These are phyloP conservation scores for Spheniscus humboldti DNA, from an alignment of 2,797 vertebrate genomes.

Conservation along the genomic window DNA sequence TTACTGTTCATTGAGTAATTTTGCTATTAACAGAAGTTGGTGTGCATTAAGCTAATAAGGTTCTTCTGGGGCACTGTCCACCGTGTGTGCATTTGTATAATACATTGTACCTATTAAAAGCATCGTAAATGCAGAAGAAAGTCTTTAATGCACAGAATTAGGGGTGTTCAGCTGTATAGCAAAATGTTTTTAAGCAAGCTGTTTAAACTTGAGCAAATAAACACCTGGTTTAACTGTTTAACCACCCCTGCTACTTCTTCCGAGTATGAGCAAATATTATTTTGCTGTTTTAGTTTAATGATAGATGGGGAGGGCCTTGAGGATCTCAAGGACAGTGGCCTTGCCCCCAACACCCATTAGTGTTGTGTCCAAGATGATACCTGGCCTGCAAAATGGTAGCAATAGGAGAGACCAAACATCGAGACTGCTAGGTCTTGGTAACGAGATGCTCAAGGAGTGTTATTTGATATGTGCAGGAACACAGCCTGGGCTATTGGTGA, in stretches of 20 bases:
- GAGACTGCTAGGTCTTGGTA: neutral
- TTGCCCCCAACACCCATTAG: neutral
- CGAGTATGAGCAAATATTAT: neutral
- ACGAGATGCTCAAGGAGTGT: neutral
- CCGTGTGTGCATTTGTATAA: neutral
- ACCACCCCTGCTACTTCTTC: neutral
- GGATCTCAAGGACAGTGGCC: neutral
- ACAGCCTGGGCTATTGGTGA: neutral
- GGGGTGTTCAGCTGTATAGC: neutral
- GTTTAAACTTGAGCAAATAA: neutral
- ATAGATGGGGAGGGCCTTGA: neutral
- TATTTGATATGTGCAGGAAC: neutral
- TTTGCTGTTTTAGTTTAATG: neutral
- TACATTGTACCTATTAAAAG: neutral
- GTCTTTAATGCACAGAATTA: neutral
- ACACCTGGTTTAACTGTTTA: neutral
- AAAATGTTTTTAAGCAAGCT: neutral
- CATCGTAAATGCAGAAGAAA: neutral
- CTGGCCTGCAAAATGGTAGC: neutral
- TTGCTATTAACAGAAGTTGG: neutral
- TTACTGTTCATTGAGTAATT: neutral
- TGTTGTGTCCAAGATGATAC: neutral
- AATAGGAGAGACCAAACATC: neutral
- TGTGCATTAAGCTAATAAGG: neutral
- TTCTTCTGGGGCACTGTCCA: neutral